Evolutionary conservation across 2,888 invertebrate species (phyloP).

Genomic region (Melinaea menophilus): DNA sequence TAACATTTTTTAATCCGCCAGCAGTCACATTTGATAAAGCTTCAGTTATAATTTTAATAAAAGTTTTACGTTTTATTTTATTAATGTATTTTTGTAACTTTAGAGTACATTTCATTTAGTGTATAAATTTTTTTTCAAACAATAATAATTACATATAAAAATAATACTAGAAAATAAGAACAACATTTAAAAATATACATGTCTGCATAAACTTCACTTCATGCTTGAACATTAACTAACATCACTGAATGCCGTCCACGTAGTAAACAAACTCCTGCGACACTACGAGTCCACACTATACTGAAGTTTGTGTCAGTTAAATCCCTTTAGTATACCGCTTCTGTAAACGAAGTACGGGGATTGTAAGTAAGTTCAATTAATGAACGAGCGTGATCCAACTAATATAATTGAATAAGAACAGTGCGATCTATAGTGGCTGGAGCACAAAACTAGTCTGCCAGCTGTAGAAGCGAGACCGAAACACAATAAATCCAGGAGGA

Average conservation of each 20-base stretch:
- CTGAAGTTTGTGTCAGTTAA: neutral
- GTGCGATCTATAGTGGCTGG: conserved; percentile 85
- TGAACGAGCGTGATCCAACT: neutral
- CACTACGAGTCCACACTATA: neutral
- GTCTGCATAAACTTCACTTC: neutral
- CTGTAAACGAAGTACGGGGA: neutral
- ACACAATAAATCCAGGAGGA: conserved; percentile 89
- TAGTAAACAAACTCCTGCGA: neutral
- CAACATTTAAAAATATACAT: neutral
- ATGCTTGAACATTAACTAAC: neutral
- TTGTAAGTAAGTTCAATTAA: neutral
- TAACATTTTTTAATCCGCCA: neutral
- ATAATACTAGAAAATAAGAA: no score
- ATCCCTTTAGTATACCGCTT: neutral
- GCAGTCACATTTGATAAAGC: no score
- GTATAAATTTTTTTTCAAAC: no score
- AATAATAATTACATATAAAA: no score
- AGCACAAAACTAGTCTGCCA: conserved; percentile 87
- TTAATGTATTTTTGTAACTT: no score
- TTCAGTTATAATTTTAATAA: no score
- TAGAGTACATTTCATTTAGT: no score
- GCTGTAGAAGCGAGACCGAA: conserved; percentile 89
- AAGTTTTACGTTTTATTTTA: no score
- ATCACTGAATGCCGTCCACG: neutral
- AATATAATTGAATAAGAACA: conserved; percentile 38